Evolutionary conservation across 2,888 invertebrate genomes (phyloP).

Genomic region (Pharmacophagus antenor): DNA sequence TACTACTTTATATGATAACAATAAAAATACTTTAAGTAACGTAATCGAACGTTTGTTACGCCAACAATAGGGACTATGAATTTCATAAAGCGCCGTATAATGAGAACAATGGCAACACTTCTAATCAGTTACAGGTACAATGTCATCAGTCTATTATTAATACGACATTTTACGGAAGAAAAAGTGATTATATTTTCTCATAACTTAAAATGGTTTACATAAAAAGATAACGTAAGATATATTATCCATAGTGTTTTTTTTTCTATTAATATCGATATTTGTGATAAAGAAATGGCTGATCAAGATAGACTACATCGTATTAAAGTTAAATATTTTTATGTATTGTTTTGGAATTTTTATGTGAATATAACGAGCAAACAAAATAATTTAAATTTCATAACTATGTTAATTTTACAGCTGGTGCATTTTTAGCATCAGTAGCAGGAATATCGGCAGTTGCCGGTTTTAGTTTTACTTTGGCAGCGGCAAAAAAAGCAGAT

Average conservation of each 20-base stretch:
- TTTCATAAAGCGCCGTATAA: no score
- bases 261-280: background rate
- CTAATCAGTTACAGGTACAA: no score
- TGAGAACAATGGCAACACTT: no score
- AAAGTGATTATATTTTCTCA: no score
- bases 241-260: no score
- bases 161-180: no score
- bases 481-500: conserved; percentile 89
- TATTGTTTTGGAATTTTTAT: background rate
- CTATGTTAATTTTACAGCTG: conserved; percentile 74
- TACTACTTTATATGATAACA: no score
- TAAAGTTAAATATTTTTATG: conserved; percentile 54
- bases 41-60: no score
- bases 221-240: background rate
- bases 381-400: background rate
- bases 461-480: conserved; percentile 90
- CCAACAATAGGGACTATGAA: no score
- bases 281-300: conserved; percentile 45
- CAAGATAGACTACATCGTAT: conserved; percentile 67
- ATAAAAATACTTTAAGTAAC: no score
- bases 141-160: no score
- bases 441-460: conserved; percentile 89
- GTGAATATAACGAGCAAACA: background rate
- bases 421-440: conserved; percentile 85
- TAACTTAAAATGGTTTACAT: background rate